Evolutionary conservation across 2,888 invertebrate species (phyloP).

Genomic region (Onchidella celtica): DNA sequence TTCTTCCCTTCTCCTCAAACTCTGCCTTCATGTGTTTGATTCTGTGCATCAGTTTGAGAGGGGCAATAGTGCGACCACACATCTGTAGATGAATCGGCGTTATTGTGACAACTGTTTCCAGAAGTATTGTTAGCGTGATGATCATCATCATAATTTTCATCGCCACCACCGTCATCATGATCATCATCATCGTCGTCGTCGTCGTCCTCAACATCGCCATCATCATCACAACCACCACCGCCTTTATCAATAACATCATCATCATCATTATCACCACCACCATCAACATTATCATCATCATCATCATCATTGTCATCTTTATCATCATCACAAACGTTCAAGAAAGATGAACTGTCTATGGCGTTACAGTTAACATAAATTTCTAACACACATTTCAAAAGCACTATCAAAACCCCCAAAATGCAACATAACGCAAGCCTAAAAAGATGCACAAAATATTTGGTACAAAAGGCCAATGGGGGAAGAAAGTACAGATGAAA

Average conservation of each 20-base stretch:
- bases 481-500: no score
- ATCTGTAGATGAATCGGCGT: constrained; percentile 71
- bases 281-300: neutral
- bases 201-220: neutral
- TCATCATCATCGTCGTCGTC: neutral
- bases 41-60: constrained; percentile 76
- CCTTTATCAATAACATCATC: neutral
- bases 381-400: no score
- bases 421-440: no score
- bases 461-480: no score
- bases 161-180: no score
- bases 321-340: neutral
- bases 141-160: no score
- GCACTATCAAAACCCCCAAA: no score
- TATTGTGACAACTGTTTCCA: no score
- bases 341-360: no score
- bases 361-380: no score
- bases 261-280: neutral
- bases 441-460: no score
- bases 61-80: constrained; percentile 76
- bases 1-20: constrained; percentile 71
- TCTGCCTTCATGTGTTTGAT: constrained; percentile 74
- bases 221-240: neutral
- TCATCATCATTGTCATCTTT: neutral
- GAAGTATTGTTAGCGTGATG: no score